Conservation (phyloP, 2,113 vertebrate species). For the Sceloporus tristichus region DNA sequence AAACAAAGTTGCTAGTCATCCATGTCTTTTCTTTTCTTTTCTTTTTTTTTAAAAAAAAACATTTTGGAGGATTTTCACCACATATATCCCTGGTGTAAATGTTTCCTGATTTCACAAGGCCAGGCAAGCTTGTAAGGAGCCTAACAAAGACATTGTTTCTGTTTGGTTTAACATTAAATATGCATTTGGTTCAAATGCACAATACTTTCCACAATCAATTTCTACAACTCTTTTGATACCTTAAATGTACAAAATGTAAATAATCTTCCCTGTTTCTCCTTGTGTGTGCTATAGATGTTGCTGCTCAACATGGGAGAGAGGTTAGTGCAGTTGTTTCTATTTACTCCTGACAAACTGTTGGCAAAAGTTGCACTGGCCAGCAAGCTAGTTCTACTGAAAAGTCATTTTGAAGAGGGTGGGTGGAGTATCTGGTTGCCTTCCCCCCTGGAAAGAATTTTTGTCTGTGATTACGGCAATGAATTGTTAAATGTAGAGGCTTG, state of each 20-base stretch:
- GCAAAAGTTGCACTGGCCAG: background rate
- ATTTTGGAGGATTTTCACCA: too few species aligned
- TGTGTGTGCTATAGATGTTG: background rate
- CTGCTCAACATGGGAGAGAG: background rate
- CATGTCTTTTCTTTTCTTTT: too few species aligned
- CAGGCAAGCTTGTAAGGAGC: too few species aligned
- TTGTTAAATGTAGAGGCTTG: too few species aligned
- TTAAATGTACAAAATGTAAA: background rate
- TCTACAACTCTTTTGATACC: background rate
- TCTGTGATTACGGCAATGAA: too few species aligned
- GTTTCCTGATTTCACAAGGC: too few species aligned
- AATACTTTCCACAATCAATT: background rate
- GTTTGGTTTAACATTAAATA: background rate
- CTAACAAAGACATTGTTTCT: background rate
- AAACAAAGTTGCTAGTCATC: too few species aligned
- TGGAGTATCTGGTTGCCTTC: background rate
- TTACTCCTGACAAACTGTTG: background rate
- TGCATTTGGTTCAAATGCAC: background rate
- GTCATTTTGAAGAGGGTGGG: background rate
- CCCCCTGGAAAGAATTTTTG: background rate
- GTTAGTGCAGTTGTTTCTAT: background rate
- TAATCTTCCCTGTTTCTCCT: background rate
- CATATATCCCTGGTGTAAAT: too few species aligned
- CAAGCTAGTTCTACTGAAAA: too few species aligned
- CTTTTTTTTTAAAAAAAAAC: too few species aligned